Percentiles rank a stretch among this genome's conserved stretches.
These are phyloP conservation scores for Lucilia cuprina DNA, from an alignment of 1,140 invertebrate species.

Conservation along the genomic window DNA sequence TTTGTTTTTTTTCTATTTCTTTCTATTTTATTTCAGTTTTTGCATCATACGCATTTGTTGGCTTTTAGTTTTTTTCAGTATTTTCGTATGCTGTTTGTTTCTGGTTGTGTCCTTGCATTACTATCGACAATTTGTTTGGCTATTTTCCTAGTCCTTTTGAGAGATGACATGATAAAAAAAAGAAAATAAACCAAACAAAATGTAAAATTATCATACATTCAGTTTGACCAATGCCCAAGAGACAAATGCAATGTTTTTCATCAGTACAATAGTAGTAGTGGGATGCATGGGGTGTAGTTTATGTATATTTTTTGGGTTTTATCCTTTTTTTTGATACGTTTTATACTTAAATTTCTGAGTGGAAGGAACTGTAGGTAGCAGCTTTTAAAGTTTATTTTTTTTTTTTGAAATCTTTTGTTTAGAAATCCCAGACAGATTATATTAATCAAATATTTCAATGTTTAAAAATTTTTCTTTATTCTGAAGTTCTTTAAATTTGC, in stretches of 20 bases:
- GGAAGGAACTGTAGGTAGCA: too few species aligned
- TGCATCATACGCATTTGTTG: constrained; percentile 26
- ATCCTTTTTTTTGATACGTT: not conserved
- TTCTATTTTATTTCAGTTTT: not conserved
- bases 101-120: not conserved
- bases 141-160: constrained; percentile 20
- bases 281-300: not conserved
- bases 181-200: not conserved
- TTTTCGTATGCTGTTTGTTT: constrained; percentile 21
- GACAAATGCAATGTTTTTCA: not conserved
- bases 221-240: constrained; percentile 14
- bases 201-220: not conserved
- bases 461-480: too few species aligned
- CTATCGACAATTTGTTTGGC: constrained; percentile 32
- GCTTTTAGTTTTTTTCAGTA: not conserved
- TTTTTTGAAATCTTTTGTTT: too few species aligned
- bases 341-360: not conserved
- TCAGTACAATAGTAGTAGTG: not conserved
- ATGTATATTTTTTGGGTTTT: not conserved
- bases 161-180: constrained; percentile 1
- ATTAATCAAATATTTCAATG: too few species aligned
- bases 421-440: too few species aligned
- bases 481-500: too few species aligned
- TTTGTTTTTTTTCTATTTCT: not conserved
- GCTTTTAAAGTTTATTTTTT: too few species aligned